These are phyloP conservation scores for Xestobium rufovillosum DNA, from an alignment of 2,888 invertebrate genomes.

Conservation along the genomic window DNA sequence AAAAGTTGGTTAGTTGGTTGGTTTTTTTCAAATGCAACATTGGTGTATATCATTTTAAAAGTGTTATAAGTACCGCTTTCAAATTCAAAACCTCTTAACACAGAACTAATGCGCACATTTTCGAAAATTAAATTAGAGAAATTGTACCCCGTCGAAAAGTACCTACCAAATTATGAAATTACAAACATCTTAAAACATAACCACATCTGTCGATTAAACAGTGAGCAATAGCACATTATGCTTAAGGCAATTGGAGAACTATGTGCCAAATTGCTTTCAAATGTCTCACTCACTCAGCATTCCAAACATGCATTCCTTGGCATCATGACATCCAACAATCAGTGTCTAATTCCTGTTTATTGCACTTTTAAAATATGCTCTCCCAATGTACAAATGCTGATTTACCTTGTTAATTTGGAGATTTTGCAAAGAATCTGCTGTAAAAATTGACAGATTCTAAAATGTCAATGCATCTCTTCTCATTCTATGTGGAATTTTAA, in stretches of 20 bases:
- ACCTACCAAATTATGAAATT: too few species aligned
- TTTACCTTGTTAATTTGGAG: constrained; percentile 35
- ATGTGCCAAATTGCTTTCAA: constrained; percentile 42
- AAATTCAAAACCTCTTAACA: too few species aligned
- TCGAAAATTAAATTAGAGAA: too few species aligned
- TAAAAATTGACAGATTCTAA: constrained; percentile 38
- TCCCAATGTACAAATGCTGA: not conserved
- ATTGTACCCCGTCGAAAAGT: too few species aligned
- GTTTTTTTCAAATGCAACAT: too few species aligned
- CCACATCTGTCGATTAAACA: constrained; percentile 28
- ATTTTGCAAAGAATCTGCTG: constrained; percentile 34
- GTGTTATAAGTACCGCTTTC: too few species aligned
- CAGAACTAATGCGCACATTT: too few species aligned
- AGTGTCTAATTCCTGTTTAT: constrained; percentile 4
- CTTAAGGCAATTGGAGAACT: constrained; percentile 31
- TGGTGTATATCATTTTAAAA: too few species aligned
- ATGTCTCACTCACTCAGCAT: constrained; percentile 37
- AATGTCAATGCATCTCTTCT: constrained; percentile 40
- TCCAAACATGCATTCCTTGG: constrained; percentile 37
- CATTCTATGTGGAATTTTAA: constrained; percentile 40
- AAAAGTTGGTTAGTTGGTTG: too few species aligned
- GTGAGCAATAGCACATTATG: constrained; percentile 28
- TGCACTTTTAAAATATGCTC: not conserved
- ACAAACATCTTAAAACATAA: too few species aligned
- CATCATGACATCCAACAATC: constrained; percentile 27